Evolutionary conservation across 2,113 vertebrate species (phyloP).

Genomic region (Penelope pileata): DNA sequence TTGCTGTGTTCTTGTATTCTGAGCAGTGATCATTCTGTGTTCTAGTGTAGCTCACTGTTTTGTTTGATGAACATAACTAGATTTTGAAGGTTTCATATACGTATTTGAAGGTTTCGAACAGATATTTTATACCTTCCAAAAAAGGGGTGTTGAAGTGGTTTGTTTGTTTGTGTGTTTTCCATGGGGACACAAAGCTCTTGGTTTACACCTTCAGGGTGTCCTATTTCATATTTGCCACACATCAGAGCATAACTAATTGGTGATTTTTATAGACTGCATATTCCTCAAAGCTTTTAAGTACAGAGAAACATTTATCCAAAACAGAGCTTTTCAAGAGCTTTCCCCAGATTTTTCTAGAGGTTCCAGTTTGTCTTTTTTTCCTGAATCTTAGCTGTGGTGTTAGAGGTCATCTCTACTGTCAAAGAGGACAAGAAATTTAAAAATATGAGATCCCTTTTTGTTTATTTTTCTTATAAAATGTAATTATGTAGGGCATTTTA

Average conservation of each 20-base stretch:
- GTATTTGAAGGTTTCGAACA: neutral
- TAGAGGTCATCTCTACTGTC: neutral
- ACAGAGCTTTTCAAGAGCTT: neutral
- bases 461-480: neutral
- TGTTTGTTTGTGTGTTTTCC: neutral
- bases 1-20: neutral
- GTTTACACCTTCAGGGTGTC: neutral
- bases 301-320: neutral
- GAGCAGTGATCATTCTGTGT: neutral
- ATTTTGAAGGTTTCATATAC: neutral
- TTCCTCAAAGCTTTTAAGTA: neutral
- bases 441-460: neutral
- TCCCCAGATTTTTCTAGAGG: neutral
- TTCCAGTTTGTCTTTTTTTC: neutral
- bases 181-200: neutral
- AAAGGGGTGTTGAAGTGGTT: neutral
- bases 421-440: neutral
- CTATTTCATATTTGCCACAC: neutral
- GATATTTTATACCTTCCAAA: neutral
- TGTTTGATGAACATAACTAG: neutral
- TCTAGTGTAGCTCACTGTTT: neutral
- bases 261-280: neutral
- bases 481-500: neutral
- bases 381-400: neutral
- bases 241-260: neutral